phyloP scores from a whole-genome alignment of 1,140 invertebrate genomes.

The Spodoptera frugiperda region DNA sequence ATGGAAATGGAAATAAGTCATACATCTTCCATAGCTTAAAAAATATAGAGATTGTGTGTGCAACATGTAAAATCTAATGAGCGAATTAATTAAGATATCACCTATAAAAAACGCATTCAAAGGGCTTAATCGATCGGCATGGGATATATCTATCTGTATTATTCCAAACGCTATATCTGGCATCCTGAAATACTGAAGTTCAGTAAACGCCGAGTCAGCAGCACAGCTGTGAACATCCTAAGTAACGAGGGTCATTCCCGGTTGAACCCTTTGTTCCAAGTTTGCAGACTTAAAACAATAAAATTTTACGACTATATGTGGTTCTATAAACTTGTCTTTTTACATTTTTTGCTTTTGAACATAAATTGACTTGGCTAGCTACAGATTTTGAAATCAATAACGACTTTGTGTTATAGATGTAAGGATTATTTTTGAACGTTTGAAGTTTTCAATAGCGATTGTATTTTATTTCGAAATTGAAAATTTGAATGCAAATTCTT shows the following conservation, averaged over 20 bases:
- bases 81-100: too few species aligned
- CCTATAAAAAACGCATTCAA: too few species aligned
- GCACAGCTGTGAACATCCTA: slow-evolving; percentile 32
- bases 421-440: not conserved
- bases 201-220: slow-evolving; percentile 3
- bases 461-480: not conserved
- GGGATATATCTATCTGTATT: not conserved
- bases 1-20: too few species aligned
- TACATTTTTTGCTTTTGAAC: not conserved
- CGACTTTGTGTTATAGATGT: not conserved
- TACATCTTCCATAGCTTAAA: too few species aligned
- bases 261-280: slow-evolving; percentile 41
- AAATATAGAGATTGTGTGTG: too few species aligned
- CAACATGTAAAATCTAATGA: too few species aligned
- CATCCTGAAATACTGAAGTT: slow-evolving; percentile 17
- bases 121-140: not conserved
- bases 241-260: slow-evolving; percentile 26
- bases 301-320: slow-evolving; percentile 32
- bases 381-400: not conserved
- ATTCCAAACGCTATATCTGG: not conserved
- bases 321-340: not conserved
- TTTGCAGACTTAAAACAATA: slow-evolving; percentile 45
- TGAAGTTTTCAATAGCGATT: not conserved
- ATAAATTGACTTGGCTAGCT: not conserved
- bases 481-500: not conserved